phyloP scores from a whole-genome alignment of 2,113 vertebrate genomes.

The Notechis scutatus region DNA sequence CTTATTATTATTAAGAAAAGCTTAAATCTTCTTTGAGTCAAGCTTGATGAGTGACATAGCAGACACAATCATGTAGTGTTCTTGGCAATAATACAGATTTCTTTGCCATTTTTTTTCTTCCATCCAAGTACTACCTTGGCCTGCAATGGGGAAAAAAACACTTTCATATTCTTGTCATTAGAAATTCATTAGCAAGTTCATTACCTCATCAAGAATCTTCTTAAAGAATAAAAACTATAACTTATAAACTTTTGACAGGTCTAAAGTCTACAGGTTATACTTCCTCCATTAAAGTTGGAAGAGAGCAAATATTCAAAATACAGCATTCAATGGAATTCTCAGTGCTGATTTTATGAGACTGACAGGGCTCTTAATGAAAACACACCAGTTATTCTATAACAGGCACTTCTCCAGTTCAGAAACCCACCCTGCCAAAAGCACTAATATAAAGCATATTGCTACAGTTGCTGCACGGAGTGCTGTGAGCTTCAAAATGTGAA shows the following conservation, averaged over 20 bases:
- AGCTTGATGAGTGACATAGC: not conserved
- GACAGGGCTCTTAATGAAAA: constrained; percentile 35
- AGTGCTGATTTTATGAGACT: constrained; percentile 26
- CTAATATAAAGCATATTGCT: constrained; percentile 32
- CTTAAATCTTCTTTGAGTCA: not conserved
- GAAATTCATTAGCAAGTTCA: not conserved
- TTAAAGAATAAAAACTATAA: not conserved
- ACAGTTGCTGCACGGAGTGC: constrained; percentile 33
- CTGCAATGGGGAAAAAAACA: not conserved
- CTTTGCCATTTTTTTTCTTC: not conserved
- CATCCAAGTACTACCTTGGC: not conserved
- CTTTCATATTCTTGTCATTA: not conserved
- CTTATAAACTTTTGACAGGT: not conserved
- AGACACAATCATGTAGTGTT: not conserved
- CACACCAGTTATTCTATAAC: constrained; percentile 34
- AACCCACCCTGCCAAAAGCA: not conserved
- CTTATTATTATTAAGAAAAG: not conserved
- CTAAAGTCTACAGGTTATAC: not conserved
- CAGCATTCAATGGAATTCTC: not conserved
- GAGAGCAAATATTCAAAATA: not conserved
- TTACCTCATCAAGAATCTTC: not conserved
- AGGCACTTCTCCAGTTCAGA: constrained; percentile 26
- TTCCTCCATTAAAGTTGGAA: not conserved
- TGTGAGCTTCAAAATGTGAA: constrained; percentile 1
- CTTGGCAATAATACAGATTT: not conserved